Conservation (phyloP, 2,888 invertebrate species). For the Yponomeuta plumbellus region DNA sequence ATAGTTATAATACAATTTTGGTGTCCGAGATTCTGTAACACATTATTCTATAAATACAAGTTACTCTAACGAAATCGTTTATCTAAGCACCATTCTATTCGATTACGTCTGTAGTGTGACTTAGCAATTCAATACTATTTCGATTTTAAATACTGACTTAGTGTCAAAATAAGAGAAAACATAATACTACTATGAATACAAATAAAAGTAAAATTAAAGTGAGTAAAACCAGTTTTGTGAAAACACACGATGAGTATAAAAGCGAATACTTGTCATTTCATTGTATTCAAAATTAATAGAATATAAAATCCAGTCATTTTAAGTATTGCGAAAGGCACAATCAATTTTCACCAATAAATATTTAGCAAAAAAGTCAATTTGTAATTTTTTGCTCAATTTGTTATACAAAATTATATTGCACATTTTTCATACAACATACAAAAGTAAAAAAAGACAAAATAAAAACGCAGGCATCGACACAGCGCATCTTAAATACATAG, state of each 20-base stretch:
- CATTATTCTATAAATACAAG: conserved; percentile 51
- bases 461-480: background rate
- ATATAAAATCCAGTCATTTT: conserved; percentile 69
- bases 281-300: conserved; percentile 49
- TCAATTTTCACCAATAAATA: conserved; percentile 16
- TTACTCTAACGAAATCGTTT: conserved; percentile 52
- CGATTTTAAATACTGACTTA: conserved; percentile 61
- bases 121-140: conserved; percentile 66
- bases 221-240: conserved; percentile 67
- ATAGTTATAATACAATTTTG: conserved; percentile 45
- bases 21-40: conserved; percentile 48
- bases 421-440: background rate
- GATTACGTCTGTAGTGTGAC: conserved; percentile 65
- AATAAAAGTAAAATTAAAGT: conserved; percentile 48
- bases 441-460: background rate
- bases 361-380: conserved; percentile 14
- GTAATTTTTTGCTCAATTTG: background rate
- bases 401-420: conserved; percentile 6
- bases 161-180: conserved; percentile 52
- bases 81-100: conserved; percentile 76
- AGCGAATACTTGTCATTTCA: conserved; percentile 48
- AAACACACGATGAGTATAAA: conserved; percentile 46
- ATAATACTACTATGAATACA: conserved; percentile 48
- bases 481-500: background rate
- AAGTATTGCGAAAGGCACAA: conserved; percentile 65